Conservation (phyloP, 2,888 invertebrate genomes). For the Scotopteryx bipunctaria region DNA sequence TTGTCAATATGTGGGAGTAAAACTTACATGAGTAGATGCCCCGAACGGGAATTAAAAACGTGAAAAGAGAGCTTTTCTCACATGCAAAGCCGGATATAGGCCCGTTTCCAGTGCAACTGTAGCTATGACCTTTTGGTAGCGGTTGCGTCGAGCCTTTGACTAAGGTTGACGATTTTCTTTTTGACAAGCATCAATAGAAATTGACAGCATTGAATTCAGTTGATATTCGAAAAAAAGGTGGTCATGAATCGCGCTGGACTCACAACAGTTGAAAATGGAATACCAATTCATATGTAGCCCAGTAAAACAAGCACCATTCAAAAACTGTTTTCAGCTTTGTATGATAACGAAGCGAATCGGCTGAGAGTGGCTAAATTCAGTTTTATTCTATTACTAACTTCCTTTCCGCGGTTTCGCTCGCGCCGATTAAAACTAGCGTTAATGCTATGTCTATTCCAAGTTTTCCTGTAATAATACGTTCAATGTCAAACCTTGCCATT, state of each 20-base stretch:
- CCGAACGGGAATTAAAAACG: constrained; percentile 36
- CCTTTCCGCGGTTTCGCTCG: too few species aligned
- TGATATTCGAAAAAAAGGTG: constrained; percentile 61
- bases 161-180: constrained; percentile 51
- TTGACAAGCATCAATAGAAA: constrained; percentile 67
- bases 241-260: constrained; percentile 46
- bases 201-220: constrained; percentile 57
- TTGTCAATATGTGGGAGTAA: constrained; percentile 56
- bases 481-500: too few species aligned
- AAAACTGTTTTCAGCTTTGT: not conserved
- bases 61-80: constrained; percentile 32
- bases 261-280: not conserved
- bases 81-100: constrained; percentile 16
- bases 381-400: not conserved
- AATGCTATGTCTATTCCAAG: not conserved
- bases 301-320: not conserved
- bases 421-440: not conserved
- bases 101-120: constrained; percentile 24
- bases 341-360: not conserved
- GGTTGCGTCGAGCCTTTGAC: constrained; percentile 33
- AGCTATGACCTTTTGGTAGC: constrained; percentile 50
- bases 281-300: constrained; percentile 3
- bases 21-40: constrained; percentile 38
- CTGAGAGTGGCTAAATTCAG: not conserved
- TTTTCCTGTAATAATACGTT: too few species aligned